phyloP scores from a whole-genome alignment of 2,797 vertebrate species.

The Neosilurus hyrtlii region DNA sequence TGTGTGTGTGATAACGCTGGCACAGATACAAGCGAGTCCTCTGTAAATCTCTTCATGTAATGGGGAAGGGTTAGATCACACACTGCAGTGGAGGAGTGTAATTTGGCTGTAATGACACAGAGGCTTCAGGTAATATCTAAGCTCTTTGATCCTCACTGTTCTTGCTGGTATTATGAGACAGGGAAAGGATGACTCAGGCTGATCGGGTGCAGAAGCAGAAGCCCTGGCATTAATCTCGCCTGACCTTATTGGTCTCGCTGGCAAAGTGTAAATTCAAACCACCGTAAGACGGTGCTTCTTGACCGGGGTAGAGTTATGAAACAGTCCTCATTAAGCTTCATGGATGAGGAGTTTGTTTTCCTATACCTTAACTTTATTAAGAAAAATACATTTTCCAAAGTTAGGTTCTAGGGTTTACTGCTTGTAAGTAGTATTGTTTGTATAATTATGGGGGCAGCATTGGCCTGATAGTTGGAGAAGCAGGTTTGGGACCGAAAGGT shows the following conservation, averaged over 20 bases:
- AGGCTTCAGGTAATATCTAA: conserved; percentile 44
- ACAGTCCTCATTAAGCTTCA: neutral
- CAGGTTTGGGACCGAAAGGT: too few relatives aligned
- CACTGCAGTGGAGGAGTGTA: conserved; percentile 52
- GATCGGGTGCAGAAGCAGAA: conserved; percentile 9
- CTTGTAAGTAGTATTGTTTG: too few relatives aligned
- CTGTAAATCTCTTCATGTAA: conserved; percentile 56
- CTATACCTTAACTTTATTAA: neutral
- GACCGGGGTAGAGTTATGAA: neutral
- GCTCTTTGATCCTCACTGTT: conserved; percentile 14
- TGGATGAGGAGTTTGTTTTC: neutral
- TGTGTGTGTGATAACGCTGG: conserved; percentile 45
- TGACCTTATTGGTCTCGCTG: conserved; percentile 7
- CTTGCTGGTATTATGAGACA: conserved; percentile 23
- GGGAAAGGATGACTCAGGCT: conserved; percentile 8
- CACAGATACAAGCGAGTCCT: conserved; percentile 53
- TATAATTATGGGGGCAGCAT: too few relatives aligned
- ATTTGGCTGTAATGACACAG: conserved; percentile 62
- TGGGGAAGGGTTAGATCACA: conserved; percentile 39
- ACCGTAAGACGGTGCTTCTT: neutral
- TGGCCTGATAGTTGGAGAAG: too few relatives aligned
- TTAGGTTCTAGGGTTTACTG: neutral
- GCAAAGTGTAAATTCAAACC: conserved; percentile 2
- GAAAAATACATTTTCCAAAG: neutral
- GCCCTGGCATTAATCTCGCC: neutral